Evolutionary conservation across 2,888 invertebrate species (phyloP), one percentile per base, ranked within the genome.

Genomic region (Schizotus pectinicornis): DNA sequence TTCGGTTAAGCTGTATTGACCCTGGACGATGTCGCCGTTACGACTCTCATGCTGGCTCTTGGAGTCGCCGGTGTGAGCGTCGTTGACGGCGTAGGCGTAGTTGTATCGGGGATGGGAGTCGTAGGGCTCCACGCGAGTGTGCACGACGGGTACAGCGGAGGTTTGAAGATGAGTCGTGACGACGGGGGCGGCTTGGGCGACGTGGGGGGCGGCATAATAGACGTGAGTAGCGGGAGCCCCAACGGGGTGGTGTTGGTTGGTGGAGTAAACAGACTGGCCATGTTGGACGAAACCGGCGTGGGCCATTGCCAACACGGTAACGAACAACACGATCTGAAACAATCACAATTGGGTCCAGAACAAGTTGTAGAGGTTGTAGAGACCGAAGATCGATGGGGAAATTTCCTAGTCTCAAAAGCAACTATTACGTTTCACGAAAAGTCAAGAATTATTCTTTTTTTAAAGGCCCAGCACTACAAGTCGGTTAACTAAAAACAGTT

Each of bases 41-140:
- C 78, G 70, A 7, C 68, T 69, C 63, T 79, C 78, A 61, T 77
- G 74, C 60, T 79, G 79, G 58, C 74, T 77, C 54, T 79, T 79
- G 14, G 74, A 75, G 62, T 79, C 79, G 1, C 79, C 79, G 12
- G 78, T 78, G 36, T 73, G 70, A 14, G 69, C 72, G 62, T 79
- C 79, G 64, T 78, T 77, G 7, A 79, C 78, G 30, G 78, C 71
- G 65, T 79, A 79, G 6, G 77, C 75, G 58, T 70, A 79, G 30
- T 69, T 74, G 68, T 79, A 79, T 11, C 75, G 72, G 3, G 78
- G 79, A 55, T 77, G 67, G 12, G 76, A 77, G 61, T 79, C 79
- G 65, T 70, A 76, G 1, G 78, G 76, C 60, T 79, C 78, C 6
- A 76, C 69, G 34, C 72, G 63, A 7, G 69, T 67, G 22, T 71